Percentiles rank a stretch among this genome's conserved stretches.
Conservation (phyloP, 2,888 invertebrate genomes). For the Apotomis capreana region DNA sequence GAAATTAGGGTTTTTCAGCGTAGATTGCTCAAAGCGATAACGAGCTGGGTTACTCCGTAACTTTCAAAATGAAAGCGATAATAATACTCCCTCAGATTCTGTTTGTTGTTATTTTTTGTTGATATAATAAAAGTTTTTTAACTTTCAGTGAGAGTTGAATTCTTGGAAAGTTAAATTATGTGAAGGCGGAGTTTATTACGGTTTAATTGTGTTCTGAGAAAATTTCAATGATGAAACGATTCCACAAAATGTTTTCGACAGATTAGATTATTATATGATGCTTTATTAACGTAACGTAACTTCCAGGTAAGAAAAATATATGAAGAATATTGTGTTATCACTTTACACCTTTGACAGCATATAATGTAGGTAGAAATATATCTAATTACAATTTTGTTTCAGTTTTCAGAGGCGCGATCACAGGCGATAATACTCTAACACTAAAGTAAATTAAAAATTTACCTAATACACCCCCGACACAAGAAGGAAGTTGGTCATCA, state of each 20-base stretch:
- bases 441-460: too few relatives aligned
- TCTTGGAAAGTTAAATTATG: conserved; percentile 15
- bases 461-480: too few relatives aligned
- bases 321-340: too few relatives aligned
- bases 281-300: background rate
- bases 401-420: too few relatives aligned
- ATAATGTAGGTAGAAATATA: too few relatives aligned
- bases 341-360: too few relatives aligned
- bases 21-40: conserved; percentile 66
- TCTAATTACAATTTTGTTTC: too few relatives aligned
- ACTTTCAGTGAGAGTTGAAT: conserved; percentile 6
- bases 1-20: conserved; percentile 60
- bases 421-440: too few relatives aligned
- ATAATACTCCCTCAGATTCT: conserved; percentile 11
- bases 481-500: too few relatives aligned
- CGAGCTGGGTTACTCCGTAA: conserved; percentile 45
- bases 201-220: background rate
- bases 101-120: conserved; percentile 23
- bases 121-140: background rate
- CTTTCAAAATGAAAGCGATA: conserved; percentile 30
- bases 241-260: background rate
- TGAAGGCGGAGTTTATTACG: conserved; percentile 7
- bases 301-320: too few relatives aligned
- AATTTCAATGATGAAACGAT: background rate
- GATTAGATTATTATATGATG: too few relatives aligned